These are phyloP conservation scores for Rhombomys opimus DNA, from an alignment of 2,113 vertebrate genomes.

Conservation along the genomic window DNA sequence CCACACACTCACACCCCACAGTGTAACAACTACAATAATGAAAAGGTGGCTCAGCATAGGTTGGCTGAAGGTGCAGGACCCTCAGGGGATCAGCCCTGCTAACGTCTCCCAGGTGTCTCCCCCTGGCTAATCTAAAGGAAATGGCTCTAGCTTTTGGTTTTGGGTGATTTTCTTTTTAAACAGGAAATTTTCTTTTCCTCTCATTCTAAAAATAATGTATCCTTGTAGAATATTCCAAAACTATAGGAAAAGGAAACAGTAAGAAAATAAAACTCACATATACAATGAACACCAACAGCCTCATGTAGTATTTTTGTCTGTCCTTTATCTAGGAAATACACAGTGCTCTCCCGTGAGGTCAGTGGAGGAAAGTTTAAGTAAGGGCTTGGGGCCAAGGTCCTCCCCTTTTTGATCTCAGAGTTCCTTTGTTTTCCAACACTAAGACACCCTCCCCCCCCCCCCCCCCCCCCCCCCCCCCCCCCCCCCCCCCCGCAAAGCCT, in stretches of 20 bases:
- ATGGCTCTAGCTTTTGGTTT: slow-evolving; percentile 47
- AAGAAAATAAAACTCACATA: background rate
- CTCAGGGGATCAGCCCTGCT: background rate
- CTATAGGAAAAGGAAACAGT: background rate
- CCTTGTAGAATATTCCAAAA: slow-evolving; percentile 30
- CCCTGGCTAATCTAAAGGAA: background rate
- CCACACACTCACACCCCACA: background rate
- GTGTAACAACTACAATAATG: background rate
- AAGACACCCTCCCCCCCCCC: background rate
- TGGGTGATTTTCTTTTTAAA: slow-evolving; percentile 38
- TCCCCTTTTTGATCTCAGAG: background rate
- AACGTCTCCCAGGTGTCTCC: background rate
- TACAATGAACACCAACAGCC: background rate
- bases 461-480: too few species aligned
- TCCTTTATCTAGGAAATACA: background rate
- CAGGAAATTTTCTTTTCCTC: slow-evolving; percentile 45
- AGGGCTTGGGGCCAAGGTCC: background rate
- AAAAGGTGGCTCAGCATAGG: background rate
- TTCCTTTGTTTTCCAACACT: slow-evolving; percentile 28
- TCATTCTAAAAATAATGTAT: slow-evolving; percentile 31
- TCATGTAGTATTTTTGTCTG: background rate
- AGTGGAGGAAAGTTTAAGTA: slow-evolving; percentile 36
- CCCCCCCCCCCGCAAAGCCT: too few species aligned
- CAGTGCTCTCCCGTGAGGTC: background rate
- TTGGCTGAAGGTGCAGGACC: background rate